A percentile compares a stretch with the other conserved stretches of the same genome.
Evolutionary conservation across 1,140 invertebrate genomes (phyloP).

Genomic region (Palaemon carinicauda): DNA sequence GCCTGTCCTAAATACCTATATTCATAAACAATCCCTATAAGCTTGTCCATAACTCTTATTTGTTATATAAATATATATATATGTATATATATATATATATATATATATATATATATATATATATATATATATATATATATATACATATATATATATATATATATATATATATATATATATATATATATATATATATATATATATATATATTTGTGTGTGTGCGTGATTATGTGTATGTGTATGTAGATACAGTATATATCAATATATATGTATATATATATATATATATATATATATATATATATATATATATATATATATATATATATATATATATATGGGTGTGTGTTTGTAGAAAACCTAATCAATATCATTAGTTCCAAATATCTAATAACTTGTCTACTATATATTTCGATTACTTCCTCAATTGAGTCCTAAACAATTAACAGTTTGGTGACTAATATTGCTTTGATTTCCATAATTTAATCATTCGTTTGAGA

Average conservation of each 20-base stretch:
- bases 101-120: too few species aligned
- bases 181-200: background rate
- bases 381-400: too few species aligned
- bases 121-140: background rate
- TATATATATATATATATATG: background rate
- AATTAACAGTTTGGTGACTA: too few species aligned
- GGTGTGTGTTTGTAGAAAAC: too few species aligned
- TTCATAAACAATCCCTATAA: too few species aligned
- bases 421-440: too few species aligned
- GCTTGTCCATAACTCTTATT: too few species aligned
- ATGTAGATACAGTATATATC: background rate
- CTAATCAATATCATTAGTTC: too few species aligned
- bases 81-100: background rate
- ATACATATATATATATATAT: background rate
- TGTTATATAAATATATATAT: background rate
- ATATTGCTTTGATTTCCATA: too few species aligned
- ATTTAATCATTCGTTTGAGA: too few species aligned
- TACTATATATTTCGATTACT: too few species aligned
- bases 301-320: background rate
- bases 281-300: background rate
- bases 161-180: background rate
- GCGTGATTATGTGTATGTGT: background rate
- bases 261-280: background rate
- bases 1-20: too few species aligned
- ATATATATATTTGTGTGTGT: background rate